These are phyloP conservation scores for Solenodon paradoxus DNA, from an alignment of 2,113 vertebrate genomes.

Conservation along the genomic window DNA sequence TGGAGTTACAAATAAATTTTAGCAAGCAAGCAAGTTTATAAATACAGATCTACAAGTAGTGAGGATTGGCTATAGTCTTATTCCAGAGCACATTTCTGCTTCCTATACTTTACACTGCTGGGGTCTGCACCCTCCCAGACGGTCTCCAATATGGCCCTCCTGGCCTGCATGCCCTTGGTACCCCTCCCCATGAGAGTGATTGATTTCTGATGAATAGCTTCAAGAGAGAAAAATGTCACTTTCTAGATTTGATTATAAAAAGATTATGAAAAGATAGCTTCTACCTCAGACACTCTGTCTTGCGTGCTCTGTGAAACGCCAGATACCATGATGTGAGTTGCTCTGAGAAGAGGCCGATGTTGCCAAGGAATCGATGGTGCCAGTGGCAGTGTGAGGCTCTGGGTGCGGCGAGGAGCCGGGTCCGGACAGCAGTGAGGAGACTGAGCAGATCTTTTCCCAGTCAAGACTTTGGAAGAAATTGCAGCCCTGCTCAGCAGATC, in stretches of 20 bases:
- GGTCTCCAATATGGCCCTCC: not conserved
- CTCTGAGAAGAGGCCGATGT: not conserved
- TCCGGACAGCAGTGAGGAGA: not conserved
- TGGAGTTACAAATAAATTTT: no score
- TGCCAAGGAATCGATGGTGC: not conserved
- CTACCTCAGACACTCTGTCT: not conserved
- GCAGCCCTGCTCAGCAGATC: not conserved
- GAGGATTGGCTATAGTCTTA: not conserved
- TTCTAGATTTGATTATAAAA: not conserved
- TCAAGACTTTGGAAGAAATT: not conserved
- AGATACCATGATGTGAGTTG: not conserved
- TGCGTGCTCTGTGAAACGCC: not conserved
- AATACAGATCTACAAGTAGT: not conserved
- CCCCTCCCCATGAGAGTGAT: not conserved
- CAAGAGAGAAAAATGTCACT: not conserved
- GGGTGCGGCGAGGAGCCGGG: not conserved
- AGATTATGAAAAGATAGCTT: not conserved
- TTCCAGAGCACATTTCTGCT: not conserved
- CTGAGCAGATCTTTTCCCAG: not conserved
- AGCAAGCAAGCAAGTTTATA: no score
- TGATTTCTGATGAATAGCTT: not conserved
- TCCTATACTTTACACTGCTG: not conserved
- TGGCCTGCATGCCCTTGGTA: not conserved
- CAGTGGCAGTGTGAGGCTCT: not conserved
- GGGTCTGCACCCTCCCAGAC: not conserved